Base-by-base conservation (phyloP, 2,797 vertebrate genomes). In the Sarcophilus harrisii region DNA sequence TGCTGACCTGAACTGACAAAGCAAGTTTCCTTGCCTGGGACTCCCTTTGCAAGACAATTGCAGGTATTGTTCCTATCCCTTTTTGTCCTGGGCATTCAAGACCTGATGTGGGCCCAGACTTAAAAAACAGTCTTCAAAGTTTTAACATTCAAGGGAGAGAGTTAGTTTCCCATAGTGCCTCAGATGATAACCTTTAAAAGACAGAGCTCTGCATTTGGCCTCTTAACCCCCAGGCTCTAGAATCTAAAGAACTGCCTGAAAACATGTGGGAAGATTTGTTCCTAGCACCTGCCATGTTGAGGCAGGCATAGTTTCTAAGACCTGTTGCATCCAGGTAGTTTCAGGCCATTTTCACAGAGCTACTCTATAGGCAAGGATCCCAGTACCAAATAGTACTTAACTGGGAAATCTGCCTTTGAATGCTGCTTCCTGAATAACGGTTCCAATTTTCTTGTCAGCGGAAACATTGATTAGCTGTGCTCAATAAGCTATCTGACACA, bases 401-500 rank as follows among this genome's bases (percentile, higher is more conserved):
- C 96, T 94, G 97, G 96, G 96, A 97, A 98, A 96, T 96, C 9
- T 96, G 97, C 94, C 97, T 97, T 96, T 97, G 95, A 95, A 90
- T 55, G 58, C 94, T 94, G 21, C 92, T 97, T 98, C 96, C 98
- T 97, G 94, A 97, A 96, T 97, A 96, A 98, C 97, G 96, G 96
- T 95, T 98, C 96, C 96, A 93, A 90, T 97, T 97, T 97, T 95
- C 97, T 97, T 96, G 95, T 98, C 97, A 96, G 96, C 96, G 96
- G 97, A 97, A 98, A 98, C 97, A 96, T 96, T 97, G 95, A 98
- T 98, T 97, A 98, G 97, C 97, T 97, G 95, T 96, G 97, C 97
- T 98, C 97, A 97, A 95, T 97, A 98, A 98, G 97, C 97, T 97
- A 94, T 98, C 97, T 98, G 98, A 98, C 97, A 98, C 96, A 98